Evolutionary conservation across 1,140 invertebrate species (phyloP).

Genomic region (Pogonomyrmex californicus): DNA sequence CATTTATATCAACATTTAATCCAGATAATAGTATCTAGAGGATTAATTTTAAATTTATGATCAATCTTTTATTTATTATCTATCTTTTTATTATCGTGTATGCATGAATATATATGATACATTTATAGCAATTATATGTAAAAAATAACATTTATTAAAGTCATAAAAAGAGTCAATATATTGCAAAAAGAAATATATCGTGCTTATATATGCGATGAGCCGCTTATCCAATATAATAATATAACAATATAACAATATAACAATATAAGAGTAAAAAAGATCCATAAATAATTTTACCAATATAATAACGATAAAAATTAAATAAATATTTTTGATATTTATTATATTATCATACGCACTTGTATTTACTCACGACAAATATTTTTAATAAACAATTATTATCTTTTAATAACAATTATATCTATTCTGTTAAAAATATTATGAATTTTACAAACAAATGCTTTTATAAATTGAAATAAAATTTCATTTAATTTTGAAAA

Average conservation of each 20-base stretch:
- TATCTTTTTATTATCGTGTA: slow-evolving; percentile 24
- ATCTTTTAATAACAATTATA: background rate
- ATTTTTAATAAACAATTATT: background rate
- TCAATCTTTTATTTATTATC: no score
- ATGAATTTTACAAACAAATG: background rate
- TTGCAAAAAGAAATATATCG: background rate
- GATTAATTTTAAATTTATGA: slow-evolving; percentile 8
- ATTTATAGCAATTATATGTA: slow-evolving; percentile 20
- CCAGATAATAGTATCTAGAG: background rate
- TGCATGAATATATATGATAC: background rate
- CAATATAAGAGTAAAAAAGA: background rate
- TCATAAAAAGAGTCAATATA: slow-evolving; percentile 21
- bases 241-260: background rate
- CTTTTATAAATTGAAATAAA: background rate
- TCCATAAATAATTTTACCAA: slow-evolving; percentile 1
- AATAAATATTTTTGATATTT: slow-evolving; percentile 11
- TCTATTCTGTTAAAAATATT: background rate
- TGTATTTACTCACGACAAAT: background rate
- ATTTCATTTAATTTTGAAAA: background rate
- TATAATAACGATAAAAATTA: background rate
- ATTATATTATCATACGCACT: background rate
- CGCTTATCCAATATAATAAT: background rate
- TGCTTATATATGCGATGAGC: background rate
- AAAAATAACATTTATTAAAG: slow-evolving; percentile 46
- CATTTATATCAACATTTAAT: background rate